phyloP scores from a whole-genome alignment of 64 coral and sea anemone genomes.

The Platygyra sinensis region DNA sequence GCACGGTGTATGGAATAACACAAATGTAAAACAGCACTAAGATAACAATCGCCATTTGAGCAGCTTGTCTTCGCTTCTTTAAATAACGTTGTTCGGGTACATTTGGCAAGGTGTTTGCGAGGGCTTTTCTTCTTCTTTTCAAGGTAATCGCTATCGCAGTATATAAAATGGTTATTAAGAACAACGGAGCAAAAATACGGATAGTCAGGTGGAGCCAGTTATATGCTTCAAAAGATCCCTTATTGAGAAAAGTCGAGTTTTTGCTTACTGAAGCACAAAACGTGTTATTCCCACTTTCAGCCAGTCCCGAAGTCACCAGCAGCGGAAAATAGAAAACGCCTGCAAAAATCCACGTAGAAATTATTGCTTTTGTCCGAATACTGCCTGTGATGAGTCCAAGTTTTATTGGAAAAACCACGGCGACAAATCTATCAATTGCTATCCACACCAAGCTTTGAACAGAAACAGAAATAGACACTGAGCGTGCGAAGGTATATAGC shows the following conservation, averaged over 20 bases:
- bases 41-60: background rate
- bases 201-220: background rate
- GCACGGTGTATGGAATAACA: background rate
- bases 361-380: background rate
- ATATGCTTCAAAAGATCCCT: background rate
- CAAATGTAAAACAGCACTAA: background rate
- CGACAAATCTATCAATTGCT: slow-evolving; percentile 24
- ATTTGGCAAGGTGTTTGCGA: background rate
- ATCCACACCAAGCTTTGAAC: background rate
- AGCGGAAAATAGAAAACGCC: no score
- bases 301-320: no score
- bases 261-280: background rate
- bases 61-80: background rate
- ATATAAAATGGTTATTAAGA: background rate
- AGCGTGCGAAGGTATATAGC: background rate
- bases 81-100: background rate
- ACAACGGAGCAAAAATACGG: background rate
- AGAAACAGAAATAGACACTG: background rate
- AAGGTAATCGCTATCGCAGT: slow-evolving; percentile 5
- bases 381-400: background rate
- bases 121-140: background rate
- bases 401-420: background rate
- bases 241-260: background rate
- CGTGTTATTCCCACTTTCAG: background rate
- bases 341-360: background rate